Conservation (phyloP, 1,140 invertebrate species). For the Frieseomelitta varia region DNA sequence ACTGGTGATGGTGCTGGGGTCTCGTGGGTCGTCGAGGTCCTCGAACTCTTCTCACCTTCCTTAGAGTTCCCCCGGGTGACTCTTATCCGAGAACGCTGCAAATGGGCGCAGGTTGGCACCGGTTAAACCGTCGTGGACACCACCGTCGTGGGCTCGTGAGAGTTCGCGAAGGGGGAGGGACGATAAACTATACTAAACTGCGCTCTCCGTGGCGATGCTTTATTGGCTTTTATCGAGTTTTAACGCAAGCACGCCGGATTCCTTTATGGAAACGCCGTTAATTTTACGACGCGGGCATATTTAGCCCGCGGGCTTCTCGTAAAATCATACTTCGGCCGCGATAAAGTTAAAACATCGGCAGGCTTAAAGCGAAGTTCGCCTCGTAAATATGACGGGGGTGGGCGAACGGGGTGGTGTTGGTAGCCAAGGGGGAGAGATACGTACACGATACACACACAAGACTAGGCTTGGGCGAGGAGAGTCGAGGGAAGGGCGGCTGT, state of each 20-base stretch:
- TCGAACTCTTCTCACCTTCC: constrained; percentile 39
- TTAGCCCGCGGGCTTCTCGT: constrained; percentile 78
- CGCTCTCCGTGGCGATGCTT: constrained; percentile 71
- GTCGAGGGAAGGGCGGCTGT: background rate
- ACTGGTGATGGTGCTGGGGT: too few species aligned
- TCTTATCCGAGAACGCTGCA: constrained; percentile 53
- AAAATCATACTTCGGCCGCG: constrained; percentile 79
- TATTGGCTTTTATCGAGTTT: constrained; percentile 80
- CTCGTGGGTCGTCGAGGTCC: constrained; percentile 2
- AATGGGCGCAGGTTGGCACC: constrained; percentile 49
- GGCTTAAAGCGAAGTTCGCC: constrained; percentile 77
- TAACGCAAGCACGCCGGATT: constrained; percentile 74
- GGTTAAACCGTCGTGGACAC: constrained; percentile 32
- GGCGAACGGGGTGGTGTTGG: background rate
- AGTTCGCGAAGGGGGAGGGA: constrained; percentile 12
- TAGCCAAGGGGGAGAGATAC: background rate
- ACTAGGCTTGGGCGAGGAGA: background rate
- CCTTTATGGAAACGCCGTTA: constrained; percentile 81
- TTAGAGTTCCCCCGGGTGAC: constrained; percentile 32
- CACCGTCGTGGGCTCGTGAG: background rate
- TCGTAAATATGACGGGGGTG: constrained; percentile 74
- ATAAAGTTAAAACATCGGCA: constrained; percentile 80
- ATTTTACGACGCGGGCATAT: constrained; percentile 80
- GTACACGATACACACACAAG: background rate
- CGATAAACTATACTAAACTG: constrained; percentile 68